Conservation (phyloP, 2,888 invertebrate species). For the Acanthosepion lycidas region DNA sequence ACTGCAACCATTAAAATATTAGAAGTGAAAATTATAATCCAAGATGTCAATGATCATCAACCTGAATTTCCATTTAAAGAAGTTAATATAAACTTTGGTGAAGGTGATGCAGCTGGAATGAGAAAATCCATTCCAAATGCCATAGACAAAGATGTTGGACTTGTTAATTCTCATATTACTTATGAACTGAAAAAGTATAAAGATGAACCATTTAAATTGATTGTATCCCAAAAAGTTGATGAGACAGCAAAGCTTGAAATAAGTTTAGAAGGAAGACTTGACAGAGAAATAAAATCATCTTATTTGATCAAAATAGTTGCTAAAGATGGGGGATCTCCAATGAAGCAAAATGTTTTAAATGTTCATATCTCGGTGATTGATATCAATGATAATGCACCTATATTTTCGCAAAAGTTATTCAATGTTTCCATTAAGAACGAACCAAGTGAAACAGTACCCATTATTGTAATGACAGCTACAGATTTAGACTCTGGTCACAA, state of each 20-base stretch:
- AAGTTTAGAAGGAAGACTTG: neutral
- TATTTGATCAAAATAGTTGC: neutral
- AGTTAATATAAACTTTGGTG: neutral
- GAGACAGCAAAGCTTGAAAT: neutral
- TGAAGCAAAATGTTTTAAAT: neutral
- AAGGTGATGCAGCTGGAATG: neutral
- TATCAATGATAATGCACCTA: neutral
- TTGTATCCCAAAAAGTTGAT: neutral
- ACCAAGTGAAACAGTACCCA: neutral
- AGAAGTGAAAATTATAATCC: neutral
- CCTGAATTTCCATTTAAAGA: neutral
- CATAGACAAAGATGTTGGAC: neutral
- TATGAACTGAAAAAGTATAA: neutral
- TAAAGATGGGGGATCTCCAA: neutral
- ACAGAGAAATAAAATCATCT: neutral
- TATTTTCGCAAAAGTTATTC: neutral
- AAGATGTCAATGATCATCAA: neutral
- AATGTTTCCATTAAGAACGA: neutral
- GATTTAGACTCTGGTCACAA: neutral
- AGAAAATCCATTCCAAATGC: neutral
- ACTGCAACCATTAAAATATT: conserved; percentile 5
- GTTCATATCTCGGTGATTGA: neutral
- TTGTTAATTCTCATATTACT: neutral
- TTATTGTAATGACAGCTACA: neutral
- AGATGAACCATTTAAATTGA: neutral